phyloP scores from a whole-genome alignment of 2,888 invertebrate genomes.

The Protodeltote pygarga region DNA sequence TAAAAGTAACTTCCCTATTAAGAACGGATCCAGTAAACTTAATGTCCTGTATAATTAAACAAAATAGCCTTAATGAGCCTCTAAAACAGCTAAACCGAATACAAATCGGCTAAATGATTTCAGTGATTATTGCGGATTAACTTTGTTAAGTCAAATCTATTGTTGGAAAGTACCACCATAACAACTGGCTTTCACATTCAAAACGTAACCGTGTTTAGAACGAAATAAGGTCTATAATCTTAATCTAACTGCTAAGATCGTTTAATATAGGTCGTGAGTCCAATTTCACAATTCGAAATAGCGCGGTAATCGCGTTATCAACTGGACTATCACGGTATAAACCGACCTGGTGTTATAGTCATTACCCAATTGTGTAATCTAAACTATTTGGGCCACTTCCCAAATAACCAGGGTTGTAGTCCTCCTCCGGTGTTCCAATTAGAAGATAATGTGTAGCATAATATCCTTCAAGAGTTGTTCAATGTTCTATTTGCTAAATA shows the following conservation, averaged over 20 bases:
- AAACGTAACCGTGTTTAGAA: constrained; percentile 18
- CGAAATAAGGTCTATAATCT: constrained; percentile 22
- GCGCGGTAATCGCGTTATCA: constrained; percentile 46
- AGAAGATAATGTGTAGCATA: constrained; percentile 15
- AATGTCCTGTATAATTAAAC: too few relatives aligned
- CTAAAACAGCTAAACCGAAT: background rate
- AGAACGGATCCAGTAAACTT: too few relatives aligned
- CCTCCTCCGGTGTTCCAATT: constrained; percentile 30
- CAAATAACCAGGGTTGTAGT: constrained; percentile 26
- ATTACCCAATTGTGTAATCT: constrained; percentile 49
- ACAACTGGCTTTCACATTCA: constrained; percentile 9
- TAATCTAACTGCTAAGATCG: constrained; percentile 18
- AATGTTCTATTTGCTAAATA: constrained; percentile 5
- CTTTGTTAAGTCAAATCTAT: constrained; percentile 2
- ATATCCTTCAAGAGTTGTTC: constrained; percentile 15
- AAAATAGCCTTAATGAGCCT: too few relatives aligned
- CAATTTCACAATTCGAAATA: constrained; percentile 50
- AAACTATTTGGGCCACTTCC: constrained; percentile 32
- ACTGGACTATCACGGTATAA: constrained; percentile 43
- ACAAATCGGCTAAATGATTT: background rate
- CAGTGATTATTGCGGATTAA: constrained; percentile 3
- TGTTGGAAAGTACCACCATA: constrained; percentile 9
- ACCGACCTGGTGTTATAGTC: constrained; percentile 29
- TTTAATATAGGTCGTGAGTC: constrained; percentile 43
- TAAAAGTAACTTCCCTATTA: too few relatives aligned